These are phyloP conservation scores for Pseudomyrmex flavicornis DNA, from an alignment of 1,140 invertebrate genomes.

Conservation along the genomic window DNA sequence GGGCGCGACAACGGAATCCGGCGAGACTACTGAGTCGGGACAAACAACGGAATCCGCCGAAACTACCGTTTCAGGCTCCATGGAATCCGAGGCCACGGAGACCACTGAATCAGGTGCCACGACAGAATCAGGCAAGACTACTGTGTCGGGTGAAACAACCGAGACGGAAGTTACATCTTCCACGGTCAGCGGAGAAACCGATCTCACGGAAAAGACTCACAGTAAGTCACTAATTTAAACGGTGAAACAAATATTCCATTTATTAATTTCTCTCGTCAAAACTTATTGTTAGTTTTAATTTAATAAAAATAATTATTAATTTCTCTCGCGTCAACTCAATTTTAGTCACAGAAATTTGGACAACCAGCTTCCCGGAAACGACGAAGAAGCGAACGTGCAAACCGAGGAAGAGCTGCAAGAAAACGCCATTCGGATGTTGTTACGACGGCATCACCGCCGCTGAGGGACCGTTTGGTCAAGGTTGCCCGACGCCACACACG, in stretches of 20 bases:
- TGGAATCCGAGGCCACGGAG: slow-evolving; percentile 51
- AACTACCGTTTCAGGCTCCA: slow-evolving; percentile 54
- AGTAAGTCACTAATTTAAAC: slow-evolving; percentile 59
- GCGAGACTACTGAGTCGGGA: slow-evolving; percentile 43
- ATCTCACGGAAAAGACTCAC: slow-evolving; percentile 74
- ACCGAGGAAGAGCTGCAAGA: slow-evolving; percentile 87
- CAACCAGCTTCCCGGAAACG: slow-evolving; percentile 81
- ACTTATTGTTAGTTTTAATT: slow-evolving; percentile 65
- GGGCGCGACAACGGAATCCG: slow-evolving; percentile 56
- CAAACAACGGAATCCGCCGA: slow-evolving; percentile 65
- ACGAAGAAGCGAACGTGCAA: slow-evolving; percentile 87
- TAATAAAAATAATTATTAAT: not conserved
- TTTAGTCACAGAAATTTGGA: slow-evolving; percentile 79
- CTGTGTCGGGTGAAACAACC: slow-evolving; percentile 64
- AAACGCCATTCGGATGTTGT: slow-evolving; percentile 94
- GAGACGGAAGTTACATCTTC: slow-evolving; percentile 70
- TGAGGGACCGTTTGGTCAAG: slow-evolving; percentile 93
- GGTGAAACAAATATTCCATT: not conserved
- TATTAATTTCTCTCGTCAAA: slow-evolving; percentile 1
- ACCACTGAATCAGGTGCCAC: slow-evolving; percentile 60
- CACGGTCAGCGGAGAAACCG: slow-evolving; percentile 67
- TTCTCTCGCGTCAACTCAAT: slow-evolving; percentile 17
- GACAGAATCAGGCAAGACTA: slow-evolving; percentile 65
- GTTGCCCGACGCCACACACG: slow-evolving; percentile 90
- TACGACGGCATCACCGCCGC: slow-evolving; percentile 93